These are phyloP conservation scores for Chalcosyrphus nemorum DNA, from an alignment of 2,888 invertebrate genomes.

Conservation along the genomic window DNA sequence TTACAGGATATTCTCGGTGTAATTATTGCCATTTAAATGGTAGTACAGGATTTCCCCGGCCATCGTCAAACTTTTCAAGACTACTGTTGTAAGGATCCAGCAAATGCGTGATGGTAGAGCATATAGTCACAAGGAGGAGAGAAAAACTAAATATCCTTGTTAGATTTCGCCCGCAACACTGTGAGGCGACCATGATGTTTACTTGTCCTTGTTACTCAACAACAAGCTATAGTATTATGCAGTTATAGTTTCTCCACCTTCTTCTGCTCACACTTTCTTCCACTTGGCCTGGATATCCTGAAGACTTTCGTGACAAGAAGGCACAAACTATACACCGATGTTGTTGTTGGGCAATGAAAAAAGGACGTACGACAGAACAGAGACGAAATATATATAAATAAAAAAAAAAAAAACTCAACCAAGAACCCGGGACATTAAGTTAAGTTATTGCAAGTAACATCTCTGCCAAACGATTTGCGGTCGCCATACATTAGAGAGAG, in stretches of 20 bases:
- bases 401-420: background rate
- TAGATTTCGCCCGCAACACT: conserved; percentile 8
- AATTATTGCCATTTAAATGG: conserved; percentile 34
- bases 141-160: conserved; percentile 20
- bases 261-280: conserved; percentile 7
- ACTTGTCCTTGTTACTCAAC: conserved; percentile 38
- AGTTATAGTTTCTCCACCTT: conserved; percentile 6
- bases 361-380: conserved; percentile 20
- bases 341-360: conserved; percentile 16
- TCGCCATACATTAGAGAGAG: conserved; percentile 67
- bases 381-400: too few relatives aligned
- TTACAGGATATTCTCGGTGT: background rate
- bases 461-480: conserved; percentile 70
- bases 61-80: background rate
- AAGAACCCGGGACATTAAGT: conserved; percentile 51
- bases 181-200: conserved; percentile 35
- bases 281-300: conserved; percentile 59
- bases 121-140: background rate
- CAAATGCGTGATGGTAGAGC: conserved; percentile 1
- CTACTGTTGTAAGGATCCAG: background rate
- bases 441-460: conserved; percentile 71
- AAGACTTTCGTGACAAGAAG: conserved; percentile 49
- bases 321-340: conserved; percentile 25
- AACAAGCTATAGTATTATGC: conserved; percentile 5
- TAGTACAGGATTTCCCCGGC: background rate